Evolutionary conservation across 2,113 vertebrate species (phyloP).

Genomic region (Ibidorhyncha struthersii): DNA sequence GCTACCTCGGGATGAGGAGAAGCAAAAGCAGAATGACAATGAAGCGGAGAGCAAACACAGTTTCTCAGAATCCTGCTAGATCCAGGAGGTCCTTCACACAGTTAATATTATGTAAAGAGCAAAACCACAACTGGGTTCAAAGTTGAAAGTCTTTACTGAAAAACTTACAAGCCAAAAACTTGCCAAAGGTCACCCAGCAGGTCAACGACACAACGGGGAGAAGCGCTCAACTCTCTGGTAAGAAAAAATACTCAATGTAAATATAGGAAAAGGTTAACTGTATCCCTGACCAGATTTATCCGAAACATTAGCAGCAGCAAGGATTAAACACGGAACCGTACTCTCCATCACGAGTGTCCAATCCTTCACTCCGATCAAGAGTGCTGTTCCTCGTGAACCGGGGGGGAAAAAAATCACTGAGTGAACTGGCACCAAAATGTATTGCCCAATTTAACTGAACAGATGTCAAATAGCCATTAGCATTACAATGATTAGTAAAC

Average conservation of each 20-base stretch:
- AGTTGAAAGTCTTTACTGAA: not conserved
- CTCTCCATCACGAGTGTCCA: not conserved
- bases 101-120: not conserved
- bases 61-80: not conserved
- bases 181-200: fast-evolving
- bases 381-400: not conserved
- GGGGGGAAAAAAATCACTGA: not conserved
- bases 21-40: not conserved
- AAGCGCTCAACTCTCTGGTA: not conserved
- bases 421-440: not conserved
- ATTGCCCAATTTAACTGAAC: not conserved
- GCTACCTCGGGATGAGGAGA: not conserved
- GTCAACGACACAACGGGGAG: not conserved
- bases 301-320: not conserved
- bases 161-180: not conserved
- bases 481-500: constrained; percentile 42
- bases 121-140: not conserved
- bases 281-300: not conserved
- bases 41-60: not conserved
- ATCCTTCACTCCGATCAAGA: not conserved
- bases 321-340: not conserved
- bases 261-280: not conserved
- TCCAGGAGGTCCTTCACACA: not conserved
- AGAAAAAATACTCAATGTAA: not conserved
- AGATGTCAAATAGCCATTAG: constrained; percentile 65